phyloP scores from a whole-genome alignment of 2,797 vertebrate species.

The Etheostoma nigrum region DNA sequence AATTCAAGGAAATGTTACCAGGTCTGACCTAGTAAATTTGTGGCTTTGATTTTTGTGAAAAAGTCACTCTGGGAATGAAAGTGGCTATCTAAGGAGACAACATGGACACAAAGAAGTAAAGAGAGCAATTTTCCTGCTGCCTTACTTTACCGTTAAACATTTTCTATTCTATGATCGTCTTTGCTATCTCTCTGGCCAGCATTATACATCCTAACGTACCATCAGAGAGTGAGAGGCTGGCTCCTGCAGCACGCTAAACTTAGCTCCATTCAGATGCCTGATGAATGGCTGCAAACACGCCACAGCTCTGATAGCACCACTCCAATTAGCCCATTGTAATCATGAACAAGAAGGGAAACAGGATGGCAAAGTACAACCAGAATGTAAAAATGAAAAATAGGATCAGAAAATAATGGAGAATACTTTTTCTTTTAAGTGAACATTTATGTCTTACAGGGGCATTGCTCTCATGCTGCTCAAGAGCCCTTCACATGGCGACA shows the following conservation, averaged over 20 bases:
- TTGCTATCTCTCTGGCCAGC: constrained; percentile 33
- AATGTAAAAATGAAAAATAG: constrained; percentile 9
- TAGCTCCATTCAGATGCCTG: constrained; percentile 41
- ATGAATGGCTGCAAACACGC: constrained; percentile 56
- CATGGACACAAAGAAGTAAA: constrained; percentile 29
- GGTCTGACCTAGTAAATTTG: not conserved
- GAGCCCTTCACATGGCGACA: constrained; percentile 29
- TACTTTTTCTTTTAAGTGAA: constrained; percentile 42
- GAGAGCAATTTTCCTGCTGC: constrained; percentile 30
- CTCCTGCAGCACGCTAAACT: constrained; percentile 44
- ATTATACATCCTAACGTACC: constrained; percentile 55
- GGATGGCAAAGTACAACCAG: not conserved
- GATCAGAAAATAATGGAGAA: constrained; percentile 18
- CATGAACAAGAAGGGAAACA: constrained; percentile 26
- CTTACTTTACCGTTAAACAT: constrained; percentile 46
- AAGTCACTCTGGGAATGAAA: not conserved
- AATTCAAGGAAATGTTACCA: not conserved
- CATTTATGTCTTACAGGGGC: constrained; percentile 27
- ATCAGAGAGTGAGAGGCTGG: constrained; percentile 43
- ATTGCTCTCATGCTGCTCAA: constrained; percentile 21
- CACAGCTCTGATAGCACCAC: constrained; percentile 36
- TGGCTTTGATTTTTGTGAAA: not conserved
- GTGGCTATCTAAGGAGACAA: not conserved
- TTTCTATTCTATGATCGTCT: constrained; percentile 41
- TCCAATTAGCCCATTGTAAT: constrained; percentile 62